phyloP scores from a whole-genome alignment of 2,113 vertebrate species.

The Pristiophorus japonicus region DNA sequence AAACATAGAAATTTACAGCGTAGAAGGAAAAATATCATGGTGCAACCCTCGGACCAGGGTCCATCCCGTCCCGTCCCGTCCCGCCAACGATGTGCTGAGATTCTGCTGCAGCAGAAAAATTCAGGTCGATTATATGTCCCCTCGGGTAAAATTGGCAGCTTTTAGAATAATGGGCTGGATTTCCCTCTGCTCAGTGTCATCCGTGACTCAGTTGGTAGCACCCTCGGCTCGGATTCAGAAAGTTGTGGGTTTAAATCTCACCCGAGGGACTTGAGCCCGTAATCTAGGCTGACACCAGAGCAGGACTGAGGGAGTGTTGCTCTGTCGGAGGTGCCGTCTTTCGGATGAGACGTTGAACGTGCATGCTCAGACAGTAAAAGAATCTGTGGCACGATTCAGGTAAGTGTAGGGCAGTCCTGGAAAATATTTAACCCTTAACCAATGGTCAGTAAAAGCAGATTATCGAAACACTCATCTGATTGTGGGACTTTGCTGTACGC shows the following conservation, averaged over 20 bases:
- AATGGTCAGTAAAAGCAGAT: neutral
- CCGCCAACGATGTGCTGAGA: neutral
- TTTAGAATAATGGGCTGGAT: neutral
- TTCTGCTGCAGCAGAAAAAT: neutral
- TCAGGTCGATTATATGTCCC: neutral
- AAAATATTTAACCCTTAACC: neutral
- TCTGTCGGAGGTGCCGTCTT: neutral
- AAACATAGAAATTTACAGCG: too few species aligned
- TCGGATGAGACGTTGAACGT: neutral
- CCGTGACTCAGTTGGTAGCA: neutral
- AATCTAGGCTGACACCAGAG: neutral
- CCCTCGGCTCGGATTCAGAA: neutral
- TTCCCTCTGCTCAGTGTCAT: neutral
- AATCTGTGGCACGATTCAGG: neutral
- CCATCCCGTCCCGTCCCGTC: neutral
- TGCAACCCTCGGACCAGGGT: neutral
- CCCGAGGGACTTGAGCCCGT: neutral
- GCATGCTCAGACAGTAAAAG: neutral
- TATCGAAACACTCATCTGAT: too few species aligned
- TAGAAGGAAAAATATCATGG: too few species aligned
- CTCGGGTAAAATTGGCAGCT: neutral
- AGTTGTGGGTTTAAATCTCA: neutral
- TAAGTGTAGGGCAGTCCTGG: neutral
- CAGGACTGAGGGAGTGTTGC: neutral
- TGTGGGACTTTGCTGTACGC: too few species aligned